Evolutionary conservation across 2,113 vertebrate species (phyloP), one percentile per base, ranked within the genome.

Genomic region (Caretta caretta): DNA sequence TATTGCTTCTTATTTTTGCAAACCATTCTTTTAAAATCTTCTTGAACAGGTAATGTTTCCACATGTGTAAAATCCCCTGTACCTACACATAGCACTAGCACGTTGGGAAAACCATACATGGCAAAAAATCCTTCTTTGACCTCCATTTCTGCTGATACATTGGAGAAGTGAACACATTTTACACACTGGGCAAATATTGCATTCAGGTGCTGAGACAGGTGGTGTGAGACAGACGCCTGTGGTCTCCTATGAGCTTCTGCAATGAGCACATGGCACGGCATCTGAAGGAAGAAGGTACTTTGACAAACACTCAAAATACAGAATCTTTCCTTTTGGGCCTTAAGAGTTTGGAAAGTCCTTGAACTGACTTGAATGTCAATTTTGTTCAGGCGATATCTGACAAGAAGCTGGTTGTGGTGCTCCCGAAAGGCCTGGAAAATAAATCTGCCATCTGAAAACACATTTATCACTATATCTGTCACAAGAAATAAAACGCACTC

Each of bases 321-420:
- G 42, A 93, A 90, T 83, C 31, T 24, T 93, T 93, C 85, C 27
- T 91, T 82, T 54, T 80, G 51, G 53, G 53, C 57, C 81, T 83
- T 93, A 81, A 88, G 87, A 91, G 65, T 87, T 96, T 88, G 80
- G 62, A 75, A 72, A 95, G 24, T 83, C 81, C 72, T 85, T 93
- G 62, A 90, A 79, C 80, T 42, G 3, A 25, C 78, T 79, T 29
- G 79, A 95, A 83, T 93, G 65, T 12, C 88, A 57, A 9, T 46
- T 46, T 89, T 90, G 51, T 29, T 50, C 49, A 59, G 48, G 65
- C 42, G 0, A 0, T 49, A 59, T 79, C 53, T 80, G 83, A 10
- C 48, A 65, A 95, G 80, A 90, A 80, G 7, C 79, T 88, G 65
- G 35, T 86, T 57, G 82, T 51, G 78, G 83, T 94, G 89, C 35